Evolutionary conservation across 2,888 invertebrate species (phyloP), one percentile per base, ranked within the genome.

Genomic region (Copidosoma aretas): DNA sequence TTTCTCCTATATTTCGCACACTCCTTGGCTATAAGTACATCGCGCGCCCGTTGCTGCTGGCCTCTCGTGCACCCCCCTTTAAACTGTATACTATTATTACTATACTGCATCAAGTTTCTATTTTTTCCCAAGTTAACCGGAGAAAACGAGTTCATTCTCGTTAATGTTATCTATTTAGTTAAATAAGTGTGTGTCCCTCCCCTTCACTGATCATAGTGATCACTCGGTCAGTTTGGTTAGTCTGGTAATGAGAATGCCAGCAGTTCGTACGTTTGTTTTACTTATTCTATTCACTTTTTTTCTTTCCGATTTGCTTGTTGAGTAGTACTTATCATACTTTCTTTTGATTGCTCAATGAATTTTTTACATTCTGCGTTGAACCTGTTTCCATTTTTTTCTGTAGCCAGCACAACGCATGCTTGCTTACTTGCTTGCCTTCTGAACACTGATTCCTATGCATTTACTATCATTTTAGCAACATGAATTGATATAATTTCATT

Each of bases 141-240:
- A 59, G 58, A 65, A 59, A 61, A 62, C 59, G 15, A 65, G 62
- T 62, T 69, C 62, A 19, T 17, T 49, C 65, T 65, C 65, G 65
- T 60, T 58, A 69, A 61, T 65, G 49, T 62, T 65, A 68, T 68
- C 68, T 68, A 56, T 46, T 32, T 46, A 46, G 41, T 17, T 57
- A 10, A n/a, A n/a, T n/a, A n/a, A n/a, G 57, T 5, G 10, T 22
- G 32, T 5, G 32, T 8, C 32, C 32, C 32, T 32, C 32, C 8
- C 8, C 32, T 8, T 8, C 32, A 32, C n/a, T 19, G 19, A 57
- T 21, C 52, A 22, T 8, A 32, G 3, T 19, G 19, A 57, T 21
- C 52, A 22, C 32, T 32, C 32, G 8, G 22, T 21, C 52, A 52
- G 43, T 17, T 32, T 8, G 8, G 22, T 21, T 19, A 52, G 43